phyloP scores from a whole-genome alignment of 2,888 invertebrate species.

The Caenorhabditis macrosperma region DNA sequence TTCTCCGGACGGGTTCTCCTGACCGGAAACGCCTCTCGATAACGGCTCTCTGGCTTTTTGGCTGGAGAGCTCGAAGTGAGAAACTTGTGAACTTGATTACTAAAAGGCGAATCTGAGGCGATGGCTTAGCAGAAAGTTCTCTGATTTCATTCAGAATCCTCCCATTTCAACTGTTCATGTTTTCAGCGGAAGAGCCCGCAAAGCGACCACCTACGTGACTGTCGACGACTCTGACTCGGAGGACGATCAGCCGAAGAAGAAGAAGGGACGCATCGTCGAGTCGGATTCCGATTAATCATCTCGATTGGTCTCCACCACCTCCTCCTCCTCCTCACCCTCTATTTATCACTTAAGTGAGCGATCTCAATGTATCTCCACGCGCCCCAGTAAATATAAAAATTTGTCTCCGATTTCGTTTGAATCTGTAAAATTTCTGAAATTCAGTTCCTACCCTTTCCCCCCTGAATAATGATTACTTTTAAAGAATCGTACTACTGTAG shows the following conservation, averaged over 20 bases:
- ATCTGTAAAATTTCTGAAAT: no score
- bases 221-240: slow-evolving; percentile 41
- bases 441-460: no score
- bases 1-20: no score
- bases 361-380: slow-evolving; percentile 12
- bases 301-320: neutral
- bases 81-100: slow-evolving; percentile 33
- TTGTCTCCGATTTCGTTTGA: neutral
- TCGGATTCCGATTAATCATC: slow-evolving; percentile 60
- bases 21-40: no score
- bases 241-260: slow-evolving; percentile 56
- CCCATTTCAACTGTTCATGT: neutral
- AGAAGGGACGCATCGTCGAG: slow-evolving; percentile 46
- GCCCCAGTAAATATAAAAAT: no score
- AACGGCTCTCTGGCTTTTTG: neutral
- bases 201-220: slow-evolving; percentile 36
- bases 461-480: no score
- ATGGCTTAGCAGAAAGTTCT: neutral
- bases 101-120: slow-evolving; percentile 60
- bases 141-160: neutral
- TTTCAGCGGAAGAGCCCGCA: slow-evolving; percentile 57
- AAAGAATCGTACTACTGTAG: no score
- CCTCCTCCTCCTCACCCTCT: neutral
- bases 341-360: slow-evolving; percentile 4
- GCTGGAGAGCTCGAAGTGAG: no score